These are phyloP conservation scores for Euplagia quadripunctaria DNA, from an alignment of 2,888 invertebrate genomes.

Conservation along the genomic window DNA sequence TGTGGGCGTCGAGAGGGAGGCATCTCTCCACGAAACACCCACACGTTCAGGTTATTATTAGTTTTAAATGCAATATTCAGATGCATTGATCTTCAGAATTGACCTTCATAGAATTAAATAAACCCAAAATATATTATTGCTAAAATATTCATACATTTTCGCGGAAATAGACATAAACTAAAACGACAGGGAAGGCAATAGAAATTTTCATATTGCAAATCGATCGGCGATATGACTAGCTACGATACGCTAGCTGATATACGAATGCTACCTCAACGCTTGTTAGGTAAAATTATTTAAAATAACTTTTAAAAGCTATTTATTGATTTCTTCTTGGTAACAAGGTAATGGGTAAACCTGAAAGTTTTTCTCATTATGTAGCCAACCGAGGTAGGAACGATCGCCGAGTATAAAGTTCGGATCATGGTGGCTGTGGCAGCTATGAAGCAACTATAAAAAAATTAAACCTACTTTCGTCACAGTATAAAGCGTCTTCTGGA, in stretches of 20 bases:
- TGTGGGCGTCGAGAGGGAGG: constrained; percentile 9
- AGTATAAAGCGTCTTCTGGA: no score
- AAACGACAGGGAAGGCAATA: not conserved
- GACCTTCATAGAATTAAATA: not conserved
- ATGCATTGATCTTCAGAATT: not conserved
- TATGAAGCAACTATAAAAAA: no score
- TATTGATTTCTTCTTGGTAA: not conserved
- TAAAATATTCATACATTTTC: no score
- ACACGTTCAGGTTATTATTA: not conserved
- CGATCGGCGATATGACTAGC: not conserved
- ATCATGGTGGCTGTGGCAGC: no score
- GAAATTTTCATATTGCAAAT: not conserved
- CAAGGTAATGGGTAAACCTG: not conserved
- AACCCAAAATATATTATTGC: not conserved
- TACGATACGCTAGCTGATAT: not conserved
- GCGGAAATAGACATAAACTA: not conserved
- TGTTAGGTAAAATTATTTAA: not conserved
- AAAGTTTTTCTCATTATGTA: no score
- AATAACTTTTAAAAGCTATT: not conserved
- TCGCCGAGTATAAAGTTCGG: no score
- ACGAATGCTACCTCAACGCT: not conserved
- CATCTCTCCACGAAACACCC: constrained; percentile 1
- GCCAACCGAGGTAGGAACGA: no score
- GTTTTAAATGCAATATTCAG: not conserved
- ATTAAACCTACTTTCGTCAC: no score